Conservation (phyloP, 37 sponge, comb jelly and placozoan species). For the Halisarca cf. caerulea region DNA sequence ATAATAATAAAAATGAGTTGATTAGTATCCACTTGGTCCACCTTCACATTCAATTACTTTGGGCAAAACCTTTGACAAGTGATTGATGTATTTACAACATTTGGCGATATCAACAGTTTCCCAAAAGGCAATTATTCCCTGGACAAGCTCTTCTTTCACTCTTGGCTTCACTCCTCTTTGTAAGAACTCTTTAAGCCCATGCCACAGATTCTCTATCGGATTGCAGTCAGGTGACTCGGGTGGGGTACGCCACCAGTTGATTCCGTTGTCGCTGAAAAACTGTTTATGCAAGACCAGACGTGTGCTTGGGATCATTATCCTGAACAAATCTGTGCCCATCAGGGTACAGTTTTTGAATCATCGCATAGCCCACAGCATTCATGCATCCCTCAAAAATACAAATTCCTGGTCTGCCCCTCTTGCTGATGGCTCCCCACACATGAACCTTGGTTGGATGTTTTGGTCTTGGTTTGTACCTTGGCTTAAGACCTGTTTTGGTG, state of each 20-base stretch:
- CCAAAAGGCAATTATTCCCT: conserved; percentile 14
- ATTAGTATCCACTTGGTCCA: not conserved
- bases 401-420: not conserved
- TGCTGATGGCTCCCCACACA: not conserved
- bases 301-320: conserved; percentile 16
- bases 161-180: conserved; percentile 24
- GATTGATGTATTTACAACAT: not conserved
- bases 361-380: conserved; percentile 7
- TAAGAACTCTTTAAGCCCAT: not conserved
- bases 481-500: not conserved
- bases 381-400: conserved; percentile 3
- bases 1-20: not conserved
- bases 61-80: not conserved
- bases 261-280: not conserved
- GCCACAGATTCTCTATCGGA: conserved; percentile 10
- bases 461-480: conserved; percentile 8
- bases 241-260: conserved; percentile 8
- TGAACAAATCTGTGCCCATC: conserved; percentile 3
- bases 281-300: not conserved
- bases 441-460: conserved; percentile 14
- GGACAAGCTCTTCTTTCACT: conserved; percentile 9
- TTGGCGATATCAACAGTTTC: conserved; percentile 23
- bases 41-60: not conserved
- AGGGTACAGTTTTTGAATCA: not conserved
- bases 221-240: conserved; percentile 15